A percentile compares a stretch with the other conserved stretches of the same genome.
These are phyloP conservation scores for Panurus biarmicus DNA, from an alignment of 2,113 vertebrate genomes.

Conservation along the genomic window DNA sequence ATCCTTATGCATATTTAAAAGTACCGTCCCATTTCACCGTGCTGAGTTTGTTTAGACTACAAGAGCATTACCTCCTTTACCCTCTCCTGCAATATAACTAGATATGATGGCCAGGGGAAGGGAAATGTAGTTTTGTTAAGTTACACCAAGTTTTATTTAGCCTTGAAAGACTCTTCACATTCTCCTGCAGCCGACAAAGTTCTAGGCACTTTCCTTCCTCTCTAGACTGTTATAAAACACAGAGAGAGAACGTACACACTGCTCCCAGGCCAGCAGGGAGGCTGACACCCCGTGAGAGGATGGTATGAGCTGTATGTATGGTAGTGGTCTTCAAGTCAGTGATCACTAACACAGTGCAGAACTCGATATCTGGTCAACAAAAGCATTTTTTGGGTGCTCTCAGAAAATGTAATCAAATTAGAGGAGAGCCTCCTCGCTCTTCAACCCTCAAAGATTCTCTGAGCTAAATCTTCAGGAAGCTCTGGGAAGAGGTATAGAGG, in stretches of 20 bases:
- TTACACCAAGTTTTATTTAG: not conserved
- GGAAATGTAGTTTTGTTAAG: not conserved
- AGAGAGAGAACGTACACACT: fast-evolving
- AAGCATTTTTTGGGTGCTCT: not conserved
- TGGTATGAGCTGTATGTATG: not conserved
- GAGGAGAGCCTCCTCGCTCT: fast-evolving
- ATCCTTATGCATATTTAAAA: slow-evolving; percentile 48
- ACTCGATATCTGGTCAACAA: not conserved
- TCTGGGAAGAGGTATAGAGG: not conserved
- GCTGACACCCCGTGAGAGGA: not conserved
- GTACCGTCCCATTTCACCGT: not conserved
- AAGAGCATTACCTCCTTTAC: slow-evolving; percentile 34
- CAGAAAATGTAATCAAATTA: not conserved
- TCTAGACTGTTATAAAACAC: not conserved
- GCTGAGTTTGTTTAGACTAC: slow-evolving; percentile 31
- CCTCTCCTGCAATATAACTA: not conserved
- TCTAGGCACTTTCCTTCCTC: not conserved
- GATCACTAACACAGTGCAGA: not conserved
- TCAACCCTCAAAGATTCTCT: not conserved
- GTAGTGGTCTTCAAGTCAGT: not conserved
- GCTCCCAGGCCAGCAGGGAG: not conserved
- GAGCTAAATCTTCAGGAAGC: not conserved
- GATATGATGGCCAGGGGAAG: not conserved
- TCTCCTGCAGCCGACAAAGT: not conserved
- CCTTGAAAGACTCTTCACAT: not conserved